Evolutionary conservation across 1,140 invertebrate genomes (phyloP).

Genomic region (Heliothis virescens): DNA sequence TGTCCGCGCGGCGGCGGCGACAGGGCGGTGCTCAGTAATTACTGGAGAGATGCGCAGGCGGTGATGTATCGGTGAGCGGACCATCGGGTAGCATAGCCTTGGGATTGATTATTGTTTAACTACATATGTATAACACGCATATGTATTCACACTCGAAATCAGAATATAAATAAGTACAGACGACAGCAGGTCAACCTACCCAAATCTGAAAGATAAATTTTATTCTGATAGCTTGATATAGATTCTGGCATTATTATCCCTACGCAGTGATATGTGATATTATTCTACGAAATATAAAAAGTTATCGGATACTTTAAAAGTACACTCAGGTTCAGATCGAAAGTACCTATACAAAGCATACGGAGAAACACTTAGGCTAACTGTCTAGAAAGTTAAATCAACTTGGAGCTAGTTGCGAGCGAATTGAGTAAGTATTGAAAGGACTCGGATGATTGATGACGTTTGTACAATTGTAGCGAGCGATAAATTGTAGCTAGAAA

Average conservation of each 20-base stretch:
- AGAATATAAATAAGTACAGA: too few relatives aligned
- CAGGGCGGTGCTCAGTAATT: not conserved
- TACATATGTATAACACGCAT: too few relatives aligned
- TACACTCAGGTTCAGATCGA: not conserved
- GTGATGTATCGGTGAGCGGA: conserved; percentile 12
- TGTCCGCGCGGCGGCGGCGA: not conserved
- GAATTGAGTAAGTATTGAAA: conserved; percentile 25
- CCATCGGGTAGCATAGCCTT: not conserved
- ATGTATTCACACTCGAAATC: too few relatives aligned
- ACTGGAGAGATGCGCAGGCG: conserved; percentile 17
- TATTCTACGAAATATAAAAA: too few relatives aligned
- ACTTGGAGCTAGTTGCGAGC: not conserved
- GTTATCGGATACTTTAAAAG: too few relatives aligned
- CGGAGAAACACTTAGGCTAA: conserved; percentile 15
- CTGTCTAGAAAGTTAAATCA: conserved; percentile 41
- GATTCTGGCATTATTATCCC: too few relatives aligned
- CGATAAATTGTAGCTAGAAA: not conserved
- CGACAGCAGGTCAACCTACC: too few relatives aligned
- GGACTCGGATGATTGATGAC: conserved; percentile 24
- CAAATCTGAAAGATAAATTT: too few relatives aligned
- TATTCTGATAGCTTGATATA: too few relatives aligned
- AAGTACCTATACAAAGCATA: conserved; percentile 10
- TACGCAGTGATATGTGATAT: too few relatives aligned
- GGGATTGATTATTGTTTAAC: not conserved
- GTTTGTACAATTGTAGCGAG: not conserved